Conservation (phyloP, 2,888 invertebrate genomes). For the Blastobasis lacticolella region DNA sequence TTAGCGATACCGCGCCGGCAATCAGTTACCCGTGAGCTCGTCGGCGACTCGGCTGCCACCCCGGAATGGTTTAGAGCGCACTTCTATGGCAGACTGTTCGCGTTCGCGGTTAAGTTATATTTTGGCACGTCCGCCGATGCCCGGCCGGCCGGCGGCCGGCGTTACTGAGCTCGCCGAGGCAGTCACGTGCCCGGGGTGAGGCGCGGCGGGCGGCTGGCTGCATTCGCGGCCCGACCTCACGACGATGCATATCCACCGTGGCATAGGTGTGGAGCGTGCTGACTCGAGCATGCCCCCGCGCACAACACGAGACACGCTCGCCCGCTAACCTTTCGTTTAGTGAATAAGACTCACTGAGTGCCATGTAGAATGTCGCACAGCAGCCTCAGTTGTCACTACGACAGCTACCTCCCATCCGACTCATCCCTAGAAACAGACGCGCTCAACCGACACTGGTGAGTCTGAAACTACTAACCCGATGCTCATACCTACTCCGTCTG, state of each 20-base stretch:
- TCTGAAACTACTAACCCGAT: slow-evolving; percentile 13
- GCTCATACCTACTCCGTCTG: too few species aligned
- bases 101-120: slow-evolving; percentile 46
- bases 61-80: slow-evolving; percentile 42
- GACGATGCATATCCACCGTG: slow-evolving; percentile 69
- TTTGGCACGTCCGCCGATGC: slow-evolving; percentile 63
- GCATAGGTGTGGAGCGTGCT: slow-evolving; percentile 67
- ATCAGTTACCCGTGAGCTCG: slow-evolving; percentile 34
- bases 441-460: slow-evolving; percentile 68
- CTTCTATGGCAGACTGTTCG: slow-evolving; percentile 54
- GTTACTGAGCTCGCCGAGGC: slow-evolving; percentile 54
- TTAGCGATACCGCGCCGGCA: slow-evolving; percentile 30
- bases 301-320: slow-evolving; percentile 36
- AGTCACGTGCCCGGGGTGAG: slow-evolving; percentile 75
- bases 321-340: slow-evolving; percentile 46
- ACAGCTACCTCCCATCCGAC: slow-evolving; percentile 67
- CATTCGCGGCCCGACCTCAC: slow-evolving; percentile 62
- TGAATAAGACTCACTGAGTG: slow-evolving; percentile 54
- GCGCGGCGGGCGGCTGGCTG: slow-evolving; percentile 63
- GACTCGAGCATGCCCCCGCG: slow-evolving; percentile 59
- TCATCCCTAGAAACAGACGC: slow-evolving; percentile 69
- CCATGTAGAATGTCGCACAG: slow-evolving; percentile 74
- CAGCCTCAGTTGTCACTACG: slow-evolving; percentile 68
- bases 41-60: slow-evolving; percentile 30
- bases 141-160: slow-evolving; percentile 60